Evolutionary conservation across 2,797 vertebrate species (phyloP).

Genomic region (Sebastes taczanowskii): DNA sequence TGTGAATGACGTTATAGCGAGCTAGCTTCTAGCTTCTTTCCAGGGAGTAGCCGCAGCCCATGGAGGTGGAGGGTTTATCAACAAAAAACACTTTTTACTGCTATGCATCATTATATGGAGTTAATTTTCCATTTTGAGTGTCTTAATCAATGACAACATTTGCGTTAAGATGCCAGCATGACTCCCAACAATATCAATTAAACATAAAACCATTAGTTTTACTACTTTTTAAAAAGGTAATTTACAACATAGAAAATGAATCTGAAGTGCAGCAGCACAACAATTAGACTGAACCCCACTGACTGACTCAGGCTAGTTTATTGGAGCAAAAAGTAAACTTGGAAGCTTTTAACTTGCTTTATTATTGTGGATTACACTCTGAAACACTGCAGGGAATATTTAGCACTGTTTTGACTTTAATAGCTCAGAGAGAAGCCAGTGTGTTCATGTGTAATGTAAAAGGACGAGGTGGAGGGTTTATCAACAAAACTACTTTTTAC

Average conservation of each 20-base stretch:
- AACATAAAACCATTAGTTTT: neutral
- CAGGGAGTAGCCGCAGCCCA: constrained; percentile 55
- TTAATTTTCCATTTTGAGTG: no score
- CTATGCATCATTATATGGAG: neutral
- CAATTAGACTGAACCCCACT: constrained; percentile 70
- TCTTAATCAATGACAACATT: constrained; percentile 24
- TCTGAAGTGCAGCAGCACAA: constrained; percentile 41
- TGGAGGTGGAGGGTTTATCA: constrained; percentile 50
- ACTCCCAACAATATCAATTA: neutral
- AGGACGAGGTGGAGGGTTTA: no score
- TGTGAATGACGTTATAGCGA: constrained; percentile 36
- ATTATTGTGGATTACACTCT: neutral
- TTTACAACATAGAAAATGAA: constrained; percentile 10
- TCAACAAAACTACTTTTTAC: no score
- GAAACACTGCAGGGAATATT: neutral
- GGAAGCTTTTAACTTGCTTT: neutral
- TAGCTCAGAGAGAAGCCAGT: neutral
- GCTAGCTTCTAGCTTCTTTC: constrained; percentile 32
- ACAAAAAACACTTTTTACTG: constrained; percentile 56
- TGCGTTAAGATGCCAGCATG: no score
- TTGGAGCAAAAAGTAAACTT: neutral
- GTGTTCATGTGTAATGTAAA: neutral
- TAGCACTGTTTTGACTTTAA: neutral
- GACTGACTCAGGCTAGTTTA: constrained; percentile 1
- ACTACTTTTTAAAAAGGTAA: neutral